Base-by-base conservation (phyloP, 2,888 invertebrate species). In the Orchesellides sinensis region DNA sequence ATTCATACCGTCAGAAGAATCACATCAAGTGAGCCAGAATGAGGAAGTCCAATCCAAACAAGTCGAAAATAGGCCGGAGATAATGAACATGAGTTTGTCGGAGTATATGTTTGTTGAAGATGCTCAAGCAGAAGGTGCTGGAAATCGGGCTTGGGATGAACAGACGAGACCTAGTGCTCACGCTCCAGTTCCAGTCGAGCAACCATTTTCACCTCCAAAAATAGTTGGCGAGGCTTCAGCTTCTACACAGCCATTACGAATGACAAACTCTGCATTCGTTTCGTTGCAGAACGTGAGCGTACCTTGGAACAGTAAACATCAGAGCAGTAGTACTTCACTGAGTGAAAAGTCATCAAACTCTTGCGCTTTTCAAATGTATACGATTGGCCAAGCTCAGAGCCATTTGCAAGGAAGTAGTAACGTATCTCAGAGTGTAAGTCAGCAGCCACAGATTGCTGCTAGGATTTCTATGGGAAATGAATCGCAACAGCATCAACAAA, bases 51-150 rank as follows among this genome's bases (percentile, higher is more conserved):
- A 47, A 25, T 29, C 61, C 1, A 25, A 78, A 69, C 19, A n/a
- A 10, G 47, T 1, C 4, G 54, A 59, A 14, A 56, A 35, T 32
- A 35, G 54, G 27, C 54, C 74, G 19, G 65, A 65, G 19, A 10
- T 81, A 12, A 80, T 74, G 74, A 74, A 73, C 40, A 32, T 74
- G 52, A 68, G 61, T 40, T 68, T 81, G 19, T 68, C 66, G 10
- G 81, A 81, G 27, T 81, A 52, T 23, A 74, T 81, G 81, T 68
- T 73, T 66, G 52, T 19, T 17, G 66, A 80, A 0, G 81, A 81
- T 1, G 70, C 52, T 12, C 45, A 45, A 14, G 45, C 27, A 49
- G 52, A 10, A 40, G 52, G 45, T n/a, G 10, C 5, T 54, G 65
- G 75, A 66, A 25, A n/a, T n/a, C n/a, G n/a, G n/a, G n/a, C n/a